phyloP scores from a whole-genome alignment of 1,140 invertebrate species.

The Drosophila seguyi region DNA sequence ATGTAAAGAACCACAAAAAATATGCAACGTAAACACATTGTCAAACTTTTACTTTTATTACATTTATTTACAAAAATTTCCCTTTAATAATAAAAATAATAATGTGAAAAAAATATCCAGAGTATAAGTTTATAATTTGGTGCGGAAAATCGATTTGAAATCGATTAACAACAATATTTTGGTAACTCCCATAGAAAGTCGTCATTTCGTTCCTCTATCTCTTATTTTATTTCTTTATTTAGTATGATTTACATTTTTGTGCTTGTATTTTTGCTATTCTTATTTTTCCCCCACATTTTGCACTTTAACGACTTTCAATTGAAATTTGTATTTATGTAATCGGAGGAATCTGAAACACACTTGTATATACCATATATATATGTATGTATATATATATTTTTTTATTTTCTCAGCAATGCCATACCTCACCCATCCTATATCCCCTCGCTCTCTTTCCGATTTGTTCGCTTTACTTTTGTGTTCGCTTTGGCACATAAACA shows the following conservation, averaged over 20 bases:
- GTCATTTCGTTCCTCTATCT: neutral
- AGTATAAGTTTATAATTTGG: neutral
- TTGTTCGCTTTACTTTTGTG: slow-evolving; percentile 45
- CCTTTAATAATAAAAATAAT: neutral
- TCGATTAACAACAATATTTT: neutral
- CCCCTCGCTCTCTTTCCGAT: slow-evolving; percentile 15
- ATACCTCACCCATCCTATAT: slow-evolving; percentile 7
- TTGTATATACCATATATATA: slow-evolving; percentile 16
- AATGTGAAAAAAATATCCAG: neutral
- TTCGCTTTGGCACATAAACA: slow-evolving; percentile 60
- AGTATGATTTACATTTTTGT: slow-evolving; percentile 5
- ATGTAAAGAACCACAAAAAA: no score
- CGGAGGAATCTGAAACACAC: slow-evolving; percentile 36
- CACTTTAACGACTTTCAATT: slow-evolving; percentile 80
- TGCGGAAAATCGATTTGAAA: neutral
- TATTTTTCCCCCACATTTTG: slow-evolving; percentile 56
- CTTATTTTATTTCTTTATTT: slow-evolving; percentile 37
- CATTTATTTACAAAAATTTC: neutral
- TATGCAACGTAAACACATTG: no score
- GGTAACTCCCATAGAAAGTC: neutral
- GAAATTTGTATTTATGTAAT: slow-evolving; percentile 76
- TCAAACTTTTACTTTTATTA: neutral
- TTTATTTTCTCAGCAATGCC: slow-evolving; percentile 10
- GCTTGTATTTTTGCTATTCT: slow-evolving; percentile 9
- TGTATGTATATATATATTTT: slow-evolving; percentile 13